Evolutionary conservation across 2,888 invertebrate genomes (phyloP).

Genomic region (Sarcophaga subvicina): DNA sequence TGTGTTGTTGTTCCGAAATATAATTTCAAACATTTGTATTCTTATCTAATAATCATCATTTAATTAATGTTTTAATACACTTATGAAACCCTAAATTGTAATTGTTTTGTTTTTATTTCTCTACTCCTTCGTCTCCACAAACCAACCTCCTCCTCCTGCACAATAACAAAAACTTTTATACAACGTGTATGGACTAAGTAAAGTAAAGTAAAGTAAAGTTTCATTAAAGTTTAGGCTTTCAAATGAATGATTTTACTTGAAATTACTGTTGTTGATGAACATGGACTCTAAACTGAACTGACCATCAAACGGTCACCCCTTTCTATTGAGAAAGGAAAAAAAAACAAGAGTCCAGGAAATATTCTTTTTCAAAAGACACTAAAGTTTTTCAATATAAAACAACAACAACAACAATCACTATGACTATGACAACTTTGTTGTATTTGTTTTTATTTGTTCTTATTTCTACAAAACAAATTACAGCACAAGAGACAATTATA

Average conservation of each 20-base stretch:
- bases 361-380: slow-evolving; percentile 45
- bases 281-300: background rate
- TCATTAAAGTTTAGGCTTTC: slow-evolving; percentile 36
- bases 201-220: slow-evolving; percentile 42
- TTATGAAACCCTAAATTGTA: slow-evolving; percentile 57
- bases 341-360: background rate
- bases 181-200: background rate
- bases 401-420: background rate
- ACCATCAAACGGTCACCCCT: background rate
- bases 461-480: slow-evolving; percentile 26
- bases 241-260: slow-evolving; percentile 42
- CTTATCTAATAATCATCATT: slow-evolving; percentile 58
- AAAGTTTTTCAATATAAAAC: slow-evolving; percentile 14
- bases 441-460: too few relatives aligned
- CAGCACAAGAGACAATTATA: slow-evolving; percentile 44
- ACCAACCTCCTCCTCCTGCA: background rate
- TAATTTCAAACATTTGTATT: background rate
- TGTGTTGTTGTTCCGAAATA: background rate
- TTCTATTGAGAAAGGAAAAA: background rate
- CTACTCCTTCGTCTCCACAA: background rate
- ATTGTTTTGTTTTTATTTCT: slow-evolving; percentile 48
- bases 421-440: background rate
- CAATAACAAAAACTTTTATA: slow-evolving; percentile 37
- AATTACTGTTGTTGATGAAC: background rate
- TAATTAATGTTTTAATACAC: slow-evolving; percentile 64